These are phyloP conservation scores for Dastarcus helophoroides DNA, from an alignment of 2,888 invertebrate genomes.

Conservation along the genomic window DNA sequence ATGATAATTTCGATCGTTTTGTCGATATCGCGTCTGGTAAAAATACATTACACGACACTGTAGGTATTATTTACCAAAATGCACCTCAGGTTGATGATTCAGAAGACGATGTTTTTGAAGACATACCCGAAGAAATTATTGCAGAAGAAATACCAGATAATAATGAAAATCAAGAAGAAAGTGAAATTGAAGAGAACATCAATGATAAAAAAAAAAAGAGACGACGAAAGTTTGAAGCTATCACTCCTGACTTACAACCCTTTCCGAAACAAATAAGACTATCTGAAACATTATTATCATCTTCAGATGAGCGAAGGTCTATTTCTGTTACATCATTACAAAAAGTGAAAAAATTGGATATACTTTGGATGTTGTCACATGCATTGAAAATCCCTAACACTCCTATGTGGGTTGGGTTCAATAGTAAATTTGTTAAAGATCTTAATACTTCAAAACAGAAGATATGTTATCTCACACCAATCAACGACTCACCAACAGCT, in stretches of 20 bases:
- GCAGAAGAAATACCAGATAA: too few species aligned
- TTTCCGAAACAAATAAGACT: conserved; percentile 13
- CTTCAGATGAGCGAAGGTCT: too few species aligned
- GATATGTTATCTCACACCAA: conserved; percentile 22
- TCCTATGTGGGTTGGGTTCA: conserved; percentile 28
- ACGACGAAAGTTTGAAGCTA: conserved; percentile 9
- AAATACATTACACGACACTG: conserved; percentile 20
- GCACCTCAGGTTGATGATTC: conserved; percentile 7
- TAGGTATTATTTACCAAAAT: conserved; percentile 19
- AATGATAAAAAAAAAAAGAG: conserved; percentile 6
- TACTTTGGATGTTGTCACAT: conserved; percentile 19
- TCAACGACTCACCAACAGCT: conserved; percentile 24
- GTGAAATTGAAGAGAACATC: too few species aligned
- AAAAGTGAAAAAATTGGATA: conserved; percentile 27
- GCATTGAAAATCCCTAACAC: conserved; percentile 17
- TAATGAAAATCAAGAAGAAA: too few species aligned
- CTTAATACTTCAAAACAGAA: conserved; percentile 16
- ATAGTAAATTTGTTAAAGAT: conserved; percentile 17
- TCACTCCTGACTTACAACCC: conserved; percentile 11
- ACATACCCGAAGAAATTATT: too few species aligned
- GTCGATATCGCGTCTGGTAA: conserved; percentile 19
- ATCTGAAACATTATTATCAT: conserved; percentile 10
- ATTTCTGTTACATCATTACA: too few species aligned
- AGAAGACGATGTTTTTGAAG: too few species aligned
- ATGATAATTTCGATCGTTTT: conserved; percentile 20